Conservation (phyloP, 2,113 vertebrate genomes). For the Bujurquina vittata region DNA sequence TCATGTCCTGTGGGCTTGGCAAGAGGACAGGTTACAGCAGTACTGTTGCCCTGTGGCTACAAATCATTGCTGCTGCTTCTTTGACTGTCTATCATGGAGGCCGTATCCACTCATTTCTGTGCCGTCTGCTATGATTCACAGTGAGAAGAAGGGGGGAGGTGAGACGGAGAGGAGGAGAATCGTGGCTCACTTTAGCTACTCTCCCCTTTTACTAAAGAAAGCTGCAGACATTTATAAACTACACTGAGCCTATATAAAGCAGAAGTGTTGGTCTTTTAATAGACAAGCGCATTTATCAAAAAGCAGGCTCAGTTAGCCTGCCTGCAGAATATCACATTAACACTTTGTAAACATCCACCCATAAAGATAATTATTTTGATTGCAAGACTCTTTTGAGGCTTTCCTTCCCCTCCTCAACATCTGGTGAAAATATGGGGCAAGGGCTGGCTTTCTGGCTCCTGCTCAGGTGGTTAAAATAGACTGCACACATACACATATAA, state of each 20-base stretch:
- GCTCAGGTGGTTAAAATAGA: conserved; percentile 87
- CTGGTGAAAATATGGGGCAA: conserved; percentile 91
- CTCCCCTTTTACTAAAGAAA: conserved; percentile 28
- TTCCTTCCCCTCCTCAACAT: conserved; percentile 85
- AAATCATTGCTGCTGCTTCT: conserved; percentile 62
- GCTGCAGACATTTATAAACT: conserved; percentile 46
- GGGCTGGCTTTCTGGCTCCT: conserved; percentile 84
- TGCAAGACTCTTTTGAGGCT: conserved; percentile 79
- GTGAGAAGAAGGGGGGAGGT: conserved; percentile 2
- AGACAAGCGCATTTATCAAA: conserved; percentile 59
- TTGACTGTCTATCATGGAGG: conserved; percentile 47
- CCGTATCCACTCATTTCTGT: conserved; percentile 40
- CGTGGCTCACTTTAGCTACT: conserved; percentile 13
- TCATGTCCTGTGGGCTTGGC: conserved; percentile 33
- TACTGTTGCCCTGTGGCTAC: conserved; percentile 43
- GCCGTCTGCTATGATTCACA: conserved; percentile 58
- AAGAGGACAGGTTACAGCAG: conserved; percentile 63
- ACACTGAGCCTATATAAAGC: not conserved
- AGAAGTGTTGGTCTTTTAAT: conserved; percentile 55
- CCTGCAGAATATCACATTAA: conserved; percentile 77
- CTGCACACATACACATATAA: conserved; percentile 50
- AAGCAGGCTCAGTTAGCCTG: conserved; percentile 60
- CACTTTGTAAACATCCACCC: conserved; percentile 81
- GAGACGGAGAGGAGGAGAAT: conserved; percentile 6
- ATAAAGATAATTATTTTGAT: conserved; percentile 84